Base-by-base conservation (phyloP, 2,113 vertebrate species). In the Ranitomeya variabilis region DNA sequence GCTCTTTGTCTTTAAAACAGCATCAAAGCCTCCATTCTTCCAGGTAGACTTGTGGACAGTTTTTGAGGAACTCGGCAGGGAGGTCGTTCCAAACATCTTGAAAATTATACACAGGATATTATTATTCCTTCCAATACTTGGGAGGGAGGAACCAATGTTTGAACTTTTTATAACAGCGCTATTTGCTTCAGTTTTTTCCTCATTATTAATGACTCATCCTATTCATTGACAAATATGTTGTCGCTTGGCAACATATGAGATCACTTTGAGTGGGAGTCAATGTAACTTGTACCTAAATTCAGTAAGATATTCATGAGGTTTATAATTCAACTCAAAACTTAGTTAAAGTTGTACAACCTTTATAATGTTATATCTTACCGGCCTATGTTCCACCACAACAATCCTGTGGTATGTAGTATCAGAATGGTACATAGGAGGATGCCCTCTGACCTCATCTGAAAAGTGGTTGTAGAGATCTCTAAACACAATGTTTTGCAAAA, bases 191-290 rank as follows among this genome's bases (percentile, higher is more conserved):
- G 16, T 76, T 76, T 74, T 59, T 81, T 37, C 26, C n/a, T 81
- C 26, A 19, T 81, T 60, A 62, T 81, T 81, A 60, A 62, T 81
- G 79, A 81, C 79, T 81, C 79, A 81, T 80, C 55, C 31, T 26
- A 59, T 60, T 81, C 79, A 81, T 81, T 81, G 79, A 81, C 57
- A 81, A 81, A 81, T 81, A 62, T 81, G 79, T 62, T 62, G 79
- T 81, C 31, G 55, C 79, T 81, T 62, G 57, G 79, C 79, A 60
- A 81, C 79, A 31, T 60, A 37, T 37, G 55, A 60, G 16, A 81
- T 60, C 79, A 60, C 14, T 37, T 15, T 81, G 55, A 37, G 79
- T 81, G 57, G 79, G 57, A 81, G 79, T 81, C 15, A 81, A 26
- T 81, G 57, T 18, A 81, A 45, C 79, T 60, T 81, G 14, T 57